A percentile compares a stretch with the other conserved stretches of the same genome.
Evolutionary conservation across 92 coral and sea anemone genomes (phyloP).

Genomic region (Zoanthus sociatus): DNA sequence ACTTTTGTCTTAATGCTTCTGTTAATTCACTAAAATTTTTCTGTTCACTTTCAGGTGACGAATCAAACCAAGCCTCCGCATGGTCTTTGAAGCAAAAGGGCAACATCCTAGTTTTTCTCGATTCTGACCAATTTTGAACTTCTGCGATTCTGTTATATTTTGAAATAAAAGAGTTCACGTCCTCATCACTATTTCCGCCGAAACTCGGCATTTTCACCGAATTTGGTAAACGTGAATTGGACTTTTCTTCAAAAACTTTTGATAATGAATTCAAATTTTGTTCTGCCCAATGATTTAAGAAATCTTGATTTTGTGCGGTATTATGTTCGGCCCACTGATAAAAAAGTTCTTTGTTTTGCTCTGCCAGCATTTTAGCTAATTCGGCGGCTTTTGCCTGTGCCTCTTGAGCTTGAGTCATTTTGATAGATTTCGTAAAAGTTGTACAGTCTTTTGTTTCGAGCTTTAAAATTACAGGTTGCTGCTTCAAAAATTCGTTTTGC

Average conservation of each 20-base stretch:
- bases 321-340: conserved; percentile 4
- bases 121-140: conserved; percentile 17
- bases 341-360: conserved; percentile 9
- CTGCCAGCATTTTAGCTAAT: conserved; percentile 1
- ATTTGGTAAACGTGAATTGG: background rate
- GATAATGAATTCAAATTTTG: background rate
- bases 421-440: background rate
- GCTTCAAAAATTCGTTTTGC: conserved; percentile 31
- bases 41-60: background rate
- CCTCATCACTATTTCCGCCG: conserved; percentile 15
- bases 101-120: conserved; percentile 7
- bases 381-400: background rate
- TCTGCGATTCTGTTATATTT: conserved; percentile 18
- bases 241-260: conserved; percentile 9
- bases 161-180: conserved; percentile 16
- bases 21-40: background rate
- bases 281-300: conserved; percentile 6
- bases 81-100: background rate
- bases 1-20: conserved; percentile 15
- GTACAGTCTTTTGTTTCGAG: background rate
- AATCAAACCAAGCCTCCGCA: conserved; percentile 13
- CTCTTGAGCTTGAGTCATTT: background rate
- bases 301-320: background rate
- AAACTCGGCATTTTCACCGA: conserved; percentile 23
- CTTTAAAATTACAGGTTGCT: conserved; percentile 22